phyloP scores from a whole-genome alignment of 2,888 invertebrate species.

The Epinotia bilunana region DNA sequence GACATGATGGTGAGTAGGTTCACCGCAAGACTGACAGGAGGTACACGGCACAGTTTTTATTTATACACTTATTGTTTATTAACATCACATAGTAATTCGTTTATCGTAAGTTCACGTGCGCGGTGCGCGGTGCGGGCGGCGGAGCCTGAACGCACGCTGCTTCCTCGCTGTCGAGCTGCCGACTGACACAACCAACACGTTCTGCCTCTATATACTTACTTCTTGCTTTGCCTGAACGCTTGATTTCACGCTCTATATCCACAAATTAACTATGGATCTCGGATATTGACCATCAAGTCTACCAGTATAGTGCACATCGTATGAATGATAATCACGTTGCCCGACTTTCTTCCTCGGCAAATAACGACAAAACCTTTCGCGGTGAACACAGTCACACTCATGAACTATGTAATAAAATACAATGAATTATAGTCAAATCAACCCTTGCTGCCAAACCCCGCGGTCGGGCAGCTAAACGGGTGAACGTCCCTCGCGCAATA shows the following conservation, averaged over 20 bases:
- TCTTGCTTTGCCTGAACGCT: slow-evolving; percentile 77
- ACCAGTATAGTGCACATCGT: slow-evolving; percentile 49
- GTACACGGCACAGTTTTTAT: slow-evolving; percentile 71
- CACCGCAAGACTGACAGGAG: slow-evolving; percentile 70
- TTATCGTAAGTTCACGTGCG: slow-evolving; percentile 59
- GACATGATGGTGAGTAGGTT: slow-evolving; percentile 71
- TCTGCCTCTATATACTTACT: slow-evolving; percentile 79
- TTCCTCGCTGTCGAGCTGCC: slow-evolving; percentile 55
- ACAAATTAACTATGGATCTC: slow-evolving; percentile 74
- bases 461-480: slow-evolving; percentile 1
- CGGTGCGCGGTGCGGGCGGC: slow-evolving; percentile 53
- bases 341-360: slow-evolving; percentile 61
- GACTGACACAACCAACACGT: slow-evolving; percentile 69
- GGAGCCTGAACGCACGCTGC: slow-evolving; percentile 57
- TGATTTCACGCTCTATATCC: slow-evolving; percentile 81
- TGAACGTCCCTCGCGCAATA: slow-evolving; percentile 7
- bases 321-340: slow-evolving; percentile 54
- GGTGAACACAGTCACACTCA: neutral
- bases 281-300: slow-evolving; percentile 59
- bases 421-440: neutral
- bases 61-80: slow-evolving; percentile 80
- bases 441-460: neutral
- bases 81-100: slow-evolving; percentile 76
- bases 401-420: neutral
- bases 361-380: slow-evolving; percentile 9